Evolutionary conservation across 1,140 invertebrate species (phyloP), one percentile per base, ranked within the genome.

Genomic region (Arion vulgaris): DNA sequence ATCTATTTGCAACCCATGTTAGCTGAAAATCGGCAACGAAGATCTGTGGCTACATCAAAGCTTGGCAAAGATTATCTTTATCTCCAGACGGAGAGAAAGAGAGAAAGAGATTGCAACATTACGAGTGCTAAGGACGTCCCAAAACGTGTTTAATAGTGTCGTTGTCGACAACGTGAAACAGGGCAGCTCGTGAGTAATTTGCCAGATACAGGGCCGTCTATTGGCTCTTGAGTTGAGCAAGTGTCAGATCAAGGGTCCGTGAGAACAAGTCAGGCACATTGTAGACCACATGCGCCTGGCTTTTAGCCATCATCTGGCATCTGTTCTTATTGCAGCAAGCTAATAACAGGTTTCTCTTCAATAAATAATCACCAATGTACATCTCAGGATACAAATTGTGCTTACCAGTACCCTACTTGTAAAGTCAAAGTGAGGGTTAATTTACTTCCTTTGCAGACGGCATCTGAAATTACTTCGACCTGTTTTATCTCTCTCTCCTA

Each of bases 311-410:
- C 53, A 15, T 57, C 53, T 57, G 53, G 53, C 53, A 57, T 57
- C 53, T 57, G 53, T 57, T 57, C 53, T 57, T 2, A 57, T 57
- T 57, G 53, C 53, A 57, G 53, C 2, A 57, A 19, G 19, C 53
- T 57, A 57, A 57, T 57, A 57, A 57, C 53, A 57, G 53, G n/a
- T 23, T 57, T 57, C 53, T n/a, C 17, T 57, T 57, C 53, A 57
- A 57, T 57, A 57, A 57, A 57, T 57, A 57, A 57, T 57, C 53
- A 23, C 7, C 23, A 57, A 57, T 57, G 53, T 15, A 57, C 7
- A 19, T 57, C 26, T 57, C 53, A 57, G 1, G 26, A 57, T 57
- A 57, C 53, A 57, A 57, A 57, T n/a, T 19, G 26, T 23, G 53
- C 53, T 57, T n/a, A n/a, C 15, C 23, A n/a, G 2, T 57, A 9